Percentiles rank a stretch among this genome's conserved stretches.
phyloP scores from a whole-genome alignment of 2,113 vertebrate genomes.

The Neotoma lepida region DNA sequence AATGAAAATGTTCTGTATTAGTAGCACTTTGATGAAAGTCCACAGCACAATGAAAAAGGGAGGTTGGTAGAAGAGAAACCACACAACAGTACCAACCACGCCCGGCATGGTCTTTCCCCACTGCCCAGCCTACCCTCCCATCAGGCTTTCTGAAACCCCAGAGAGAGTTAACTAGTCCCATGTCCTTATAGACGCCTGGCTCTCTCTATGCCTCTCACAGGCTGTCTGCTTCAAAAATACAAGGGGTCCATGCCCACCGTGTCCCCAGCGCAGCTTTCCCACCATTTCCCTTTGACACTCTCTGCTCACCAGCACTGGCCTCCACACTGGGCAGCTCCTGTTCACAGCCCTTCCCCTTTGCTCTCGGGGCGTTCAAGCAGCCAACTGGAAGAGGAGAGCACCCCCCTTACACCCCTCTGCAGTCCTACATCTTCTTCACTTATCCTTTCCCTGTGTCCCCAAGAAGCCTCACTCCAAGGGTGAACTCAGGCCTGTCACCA shows the following conservation, averaged over 20 bases:
- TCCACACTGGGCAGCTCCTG: background rate
- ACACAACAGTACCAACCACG: too few species aligned
- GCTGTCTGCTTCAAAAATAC: too few species aligned
- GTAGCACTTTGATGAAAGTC: background rate
- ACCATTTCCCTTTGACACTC: background rate
- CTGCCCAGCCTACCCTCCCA: background rate
- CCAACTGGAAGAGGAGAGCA: background rate
- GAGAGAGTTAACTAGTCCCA: background rate
- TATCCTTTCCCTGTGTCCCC: background rate
- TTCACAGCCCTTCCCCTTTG: background rate
- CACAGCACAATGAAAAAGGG: background rate
- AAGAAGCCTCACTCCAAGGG: background rate
- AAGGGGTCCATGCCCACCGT: too few species aligned
- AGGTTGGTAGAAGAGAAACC: too few species aligned
- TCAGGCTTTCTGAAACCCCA: background rate
- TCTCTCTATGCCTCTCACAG: background rate
- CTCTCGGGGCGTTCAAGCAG: too few species aligned
- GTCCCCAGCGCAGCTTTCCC: background rate
- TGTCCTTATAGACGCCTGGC: background rate
- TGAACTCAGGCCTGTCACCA: background rate
- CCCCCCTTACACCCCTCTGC: background rate
- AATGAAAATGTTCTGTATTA: background rate
- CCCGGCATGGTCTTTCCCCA: background rate
- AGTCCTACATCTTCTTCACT: background rate
- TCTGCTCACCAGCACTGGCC: accelerated